Evolutionary conservation across 2,797 vertebrate species (phyloP).

Genomic region (Poeciliopsis paucimaculata): DNA sequence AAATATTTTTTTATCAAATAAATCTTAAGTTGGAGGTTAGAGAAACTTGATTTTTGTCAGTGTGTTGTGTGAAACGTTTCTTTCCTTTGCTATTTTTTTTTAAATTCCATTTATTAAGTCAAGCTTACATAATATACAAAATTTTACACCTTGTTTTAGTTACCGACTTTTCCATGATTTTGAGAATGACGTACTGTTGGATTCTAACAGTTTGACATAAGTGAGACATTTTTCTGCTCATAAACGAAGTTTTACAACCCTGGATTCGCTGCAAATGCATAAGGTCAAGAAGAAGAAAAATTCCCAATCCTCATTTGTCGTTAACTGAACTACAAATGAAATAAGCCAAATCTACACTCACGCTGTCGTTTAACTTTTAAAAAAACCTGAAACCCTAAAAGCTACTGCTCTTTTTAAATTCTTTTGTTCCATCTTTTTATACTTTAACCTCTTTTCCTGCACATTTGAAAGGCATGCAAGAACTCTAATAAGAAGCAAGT

Average conservation of each 20-base stretch:
- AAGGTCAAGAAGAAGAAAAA: not conserved
- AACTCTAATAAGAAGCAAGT: not conserved
- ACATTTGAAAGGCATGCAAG: not conserved
- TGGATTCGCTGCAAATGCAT: not conserved
- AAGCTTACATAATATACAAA: not conserved
- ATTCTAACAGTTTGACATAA: conserved; percentile 5
- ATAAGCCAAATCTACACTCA: not conserved
- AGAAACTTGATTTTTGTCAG: not conserved
- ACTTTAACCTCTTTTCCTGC: not conserved
- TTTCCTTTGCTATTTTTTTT: not conserved
- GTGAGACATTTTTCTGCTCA: conserved; percentile 11
- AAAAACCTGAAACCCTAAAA: not conserved
- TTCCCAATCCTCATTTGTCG: not conserved
- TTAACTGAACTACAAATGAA: not conserved
- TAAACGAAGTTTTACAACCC: not conserved
- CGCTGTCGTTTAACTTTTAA: not conserved
- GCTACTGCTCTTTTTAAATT: too few species aligned
- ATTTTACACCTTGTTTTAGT: not conserved
- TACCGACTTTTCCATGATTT: conserved; percentile 9
- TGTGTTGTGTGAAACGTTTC: not conserved
- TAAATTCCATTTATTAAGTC: not conserved
- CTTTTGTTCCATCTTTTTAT: not conserved
- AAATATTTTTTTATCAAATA: not conserved
- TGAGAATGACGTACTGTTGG: not conserved
- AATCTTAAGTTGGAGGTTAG: not conserved